phyloP scores from a whole-genome alignment of 2,113 vertebrate species.

The Pelmatolapia mariae region DNA sequence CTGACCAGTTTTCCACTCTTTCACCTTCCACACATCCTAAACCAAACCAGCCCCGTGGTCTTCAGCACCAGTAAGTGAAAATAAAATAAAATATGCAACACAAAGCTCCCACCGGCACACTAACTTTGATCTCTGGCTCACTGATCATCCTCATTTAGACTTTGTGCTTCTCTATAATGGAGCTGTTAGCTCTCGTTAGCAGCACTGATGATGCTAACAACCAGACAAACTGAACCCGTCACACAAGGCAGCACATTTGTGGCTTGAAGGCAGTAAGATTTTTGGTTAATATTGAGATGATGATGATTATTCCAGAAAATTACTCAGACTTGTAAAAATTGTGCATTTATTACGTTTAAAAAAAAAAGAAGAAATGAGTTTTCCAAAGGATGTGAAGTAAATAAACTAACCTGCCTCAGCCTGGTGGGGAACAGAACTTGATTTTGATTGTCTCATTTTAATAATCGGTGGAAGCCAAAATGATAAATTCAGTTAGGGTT shows the following conservation, averaged over 20 bases:
- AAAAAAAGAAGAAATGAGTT: not conserved
- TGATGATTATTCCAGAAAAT: not conserved
- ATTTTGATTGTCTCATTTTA: not conserved
- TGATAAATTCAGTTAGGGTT: not conserved
- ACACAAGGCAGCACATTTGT: not conserved
- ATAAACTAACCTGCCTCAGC: rapidly evolving
- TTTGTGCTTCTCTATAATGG: not conserved
- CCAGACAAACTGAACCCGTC: rapidly evolving
- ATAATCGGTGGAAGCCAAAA: not conserved
- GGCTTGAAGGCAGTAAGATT: not conserved
- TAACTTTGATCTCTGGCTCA: not conserved
- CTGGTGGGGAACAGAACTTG: not conserved
- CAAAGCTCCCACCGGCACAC: not conserved
- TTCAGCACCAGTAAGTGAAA: not conserved
- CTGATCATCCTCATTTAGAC: rapidly evolving
- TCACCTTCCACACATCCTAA: not conserved
- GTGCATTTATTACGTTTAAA: not conserved
- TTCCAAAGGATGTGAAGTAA: rapidly evolving
- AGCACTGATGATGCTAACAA: not conserved
- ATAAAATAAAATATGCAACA: not conserved
- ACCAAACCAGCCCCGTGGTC: not conserved
- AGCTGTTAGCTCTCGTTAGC: not conserved
- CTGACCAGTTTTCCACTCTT: not conserved
- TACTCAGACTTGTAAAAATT: not conserved
- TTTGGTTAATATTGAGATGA: not conserved